phyloP scores from a whole-genome alignment of 2,113 vertebrate genomes.

The Campylomormyrus numenius region DNA sequence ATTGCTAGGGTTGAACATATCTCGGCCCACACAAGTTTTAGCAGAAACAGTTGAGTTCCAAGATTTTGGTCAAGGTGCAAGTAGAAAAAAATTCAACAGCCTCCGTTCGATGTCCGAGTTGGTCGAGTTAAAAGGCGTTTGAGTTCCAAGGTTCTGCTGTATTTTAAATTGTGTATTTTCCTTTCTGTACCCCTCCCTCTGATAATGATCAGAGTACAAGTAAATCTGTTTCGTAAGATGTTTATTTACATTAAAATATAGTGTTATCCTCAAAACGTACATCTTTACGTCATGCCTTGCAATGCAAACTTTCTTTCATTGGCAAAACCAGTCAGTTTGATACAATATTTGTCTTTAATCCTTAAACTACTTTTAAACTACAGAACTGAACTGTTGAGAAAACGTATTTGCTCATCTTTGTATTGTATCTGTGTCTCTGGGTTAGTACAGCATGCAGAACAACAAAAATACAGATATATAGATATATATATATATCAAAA shows the following conservation, averaged over 20 bases:
- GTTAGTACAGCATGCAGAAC: constrained; percentile 60
- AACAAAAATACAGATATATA: constrained; percentile 19
- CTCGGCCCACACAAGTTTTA: no score
- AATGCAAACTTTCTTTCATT: constrained; percentile 36
- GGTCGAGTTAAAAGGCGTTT: no score
- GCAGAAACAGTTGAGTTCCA: no score
- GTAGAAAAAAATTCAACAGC: no score
- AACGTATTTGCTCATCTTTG: constrained; percentile 40
- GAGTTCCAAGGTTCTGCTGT: no score
- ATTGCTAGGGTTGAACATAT: no score
- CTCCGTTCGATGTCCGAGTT: no score
- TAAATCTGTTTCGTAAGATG: constrained; percentile 42
- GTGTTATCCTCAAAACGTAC: constrained; percentile 51
- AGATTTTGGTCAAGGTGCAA: no score
- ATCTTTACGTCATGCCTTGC: constrained; percentile 39
- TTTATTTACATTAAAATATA: constrained; percentile 65
- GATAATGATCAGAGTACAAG: constrained; percentile 35
- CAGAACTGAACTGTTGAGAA: constrained; percentile 40
- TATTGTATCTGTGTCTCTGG: constrained; percentile 42
- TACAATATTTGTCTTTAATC: constrained; percentile 34
- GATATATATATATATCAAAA: constrained; percentile 50
- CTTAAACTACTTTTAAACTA: constrained; percentile 34
- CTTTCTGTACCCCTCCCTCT: not conserved
- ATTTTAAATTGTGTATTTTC: not conserved
- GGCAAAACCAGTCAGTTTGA: constrained; percentile 44